phyloP scores from a whole-genome alignment of 2,113 vertebrate species.

The Gymnorhina tibicen region DNA sequence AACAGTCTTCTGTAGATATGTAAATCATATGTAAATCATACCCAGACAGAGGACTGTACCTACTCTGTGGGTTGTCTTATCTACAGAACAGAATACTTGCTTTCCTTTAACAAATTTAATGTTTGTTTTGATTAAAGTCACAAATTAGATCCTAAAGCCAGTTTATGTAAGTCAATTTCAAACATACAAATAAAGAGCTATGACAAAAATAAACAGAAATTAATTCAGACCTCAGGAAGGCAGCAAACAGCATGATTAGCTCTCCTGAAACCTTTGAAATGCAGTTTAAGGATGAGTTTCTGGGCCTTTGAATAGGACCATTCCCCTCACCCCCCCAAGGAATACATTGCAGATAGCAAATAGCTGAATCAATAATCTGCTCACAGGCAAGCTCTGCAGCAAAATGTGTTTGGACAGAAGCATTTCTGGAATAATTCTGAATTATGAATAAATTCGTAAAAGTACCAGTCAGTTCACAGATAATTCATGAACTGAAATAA shows the following conservation, averaged over 20 bases:
- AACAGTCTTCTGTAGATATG: neutral
- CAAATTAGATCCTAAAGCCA: neutral
- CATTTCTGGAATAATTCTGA: slow-evolving; percentile 60
- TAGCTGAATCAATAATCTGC: slow-evolving; percentile 24
- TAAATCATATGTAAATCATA: slow-evolving; percentile 4
- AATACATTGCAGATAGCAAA: neutral
- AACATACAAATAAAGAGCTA: neutral
- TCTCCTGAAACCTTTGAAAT: neutral
- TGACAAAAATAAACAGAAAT: neutral
- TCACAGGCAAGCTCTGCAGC: slow-evolving; percentile 14
- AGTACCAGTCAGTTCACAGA: slow-evolving; percentile 59
- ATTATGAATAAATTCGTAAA: slow-evolving; percentile 59
- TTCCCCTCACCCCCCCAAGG: neutral
- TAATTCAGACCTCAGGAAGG: neutral
- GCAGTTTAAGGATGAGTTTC: neutral
- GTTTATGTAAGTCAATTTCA: neutral
- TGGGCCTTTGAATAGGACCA: neutral
- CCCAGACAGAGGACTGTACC: neutral
- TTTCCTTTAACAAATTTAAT: neutral
- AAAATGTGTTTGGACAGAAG: slow-evolving; percentile 51
- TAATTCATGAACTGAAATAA: slow-evolving; percentile 69
- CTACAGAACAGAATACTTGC: neutral
- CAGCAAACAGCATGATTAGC: neutral
- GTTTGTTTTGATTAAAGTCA: neutral
- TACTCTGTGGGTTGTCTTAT: neutral